A percentile compares a stretch with the other conserved stretches of the same genome.
These are phyloP conservation scores for Pseudorectes ferrugineus DNA, from an alignment of 2,113 vertebrate genomes.

Conservation along the genomic window DNA sequence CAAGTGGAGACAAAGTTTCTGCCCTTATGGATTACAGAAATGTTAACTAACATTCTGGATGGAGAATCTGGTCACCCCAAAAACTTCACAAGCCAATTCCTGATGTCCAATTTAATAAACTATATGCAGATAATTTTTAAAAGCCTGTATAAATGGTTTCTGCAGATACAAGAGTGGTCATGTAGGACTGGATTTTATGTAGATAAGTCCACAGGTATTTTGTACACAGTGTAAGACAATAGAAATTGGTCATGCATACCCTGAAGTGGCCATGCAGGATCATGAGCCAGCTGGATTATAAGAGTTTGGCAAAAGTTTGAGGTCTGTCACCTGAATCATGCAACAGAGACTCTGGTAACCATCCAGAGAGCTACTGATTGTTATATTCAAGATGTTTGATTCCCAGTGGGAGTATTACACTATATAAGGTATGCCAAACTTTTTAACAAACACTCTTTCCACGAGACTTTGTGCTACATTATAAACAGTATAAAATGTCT, in stretches of 20 bases:
- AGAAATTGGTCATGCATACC: neutral
- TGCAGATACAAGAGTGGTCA: neutral
- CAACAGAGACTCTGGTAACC: neutral
- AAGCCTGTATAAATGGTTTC: neutral
- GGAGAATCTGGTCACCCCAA: neutral
- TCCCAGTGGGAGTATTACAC: neutral
- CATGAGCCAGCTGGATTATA: neutral
- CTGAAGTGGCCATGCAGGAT: neutral
- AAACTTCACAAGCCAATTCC: neutral
- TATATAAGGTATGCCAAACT: neutral
- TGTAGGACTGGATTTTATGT: fast-evolving
- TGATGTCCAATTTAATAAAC: neutral
- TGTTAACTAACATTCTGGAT: neutral
- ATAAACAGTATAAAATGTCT: neutral
- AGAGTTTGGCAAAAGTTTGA: neutral
- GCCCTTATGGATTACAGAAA: neutral
- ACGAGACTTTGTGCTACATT: fast-evolving
- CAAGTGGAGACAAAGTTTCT: neutral
- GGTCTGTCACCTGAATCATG: neutral
- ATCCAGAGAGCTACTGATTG: neutral
- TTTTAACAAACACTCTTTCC: neutral
- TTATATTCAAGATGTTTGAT: neutral
- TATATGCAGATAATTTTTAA: neutral
- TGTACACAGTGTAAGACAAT: neutral
- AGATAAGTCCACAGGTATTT: neutral